phyloP scores from a whole-genome alignment of 2,113 vertebrate genomes.

The Malurus alboscapulatus region DNA sequence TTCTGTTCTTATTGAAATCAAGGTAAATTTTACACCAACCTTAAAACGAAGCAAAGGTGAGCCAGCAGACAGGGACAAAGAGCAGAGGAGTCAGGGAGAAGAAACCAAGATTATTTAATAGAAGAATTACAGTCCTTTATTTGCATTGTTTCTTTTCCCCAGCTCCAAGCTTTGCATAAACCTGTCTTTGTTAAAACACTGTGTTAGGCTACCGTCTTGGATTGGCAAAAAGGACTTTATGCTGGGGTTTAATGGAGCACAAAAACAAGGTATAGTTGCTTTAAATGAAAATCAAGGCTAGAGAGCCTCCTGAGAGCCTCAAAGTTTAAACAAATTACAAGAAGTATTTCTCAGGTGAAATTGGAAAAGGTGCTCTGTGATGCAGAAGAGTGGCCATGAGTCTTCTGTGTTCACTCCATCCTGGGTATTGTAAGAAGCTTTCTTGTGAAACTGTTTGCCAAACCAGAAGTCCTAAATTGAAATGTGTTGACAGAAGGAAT shows the following conservation, averaged over 20 bases:
- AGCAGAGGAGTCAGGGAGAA: neutral
- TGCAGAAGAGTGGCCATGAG: slow-evolving; percentile 54
- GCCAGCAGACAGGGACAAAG: neutral
- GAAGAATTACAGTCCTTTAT: neutral
- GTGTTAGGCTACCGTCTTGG: neutral
- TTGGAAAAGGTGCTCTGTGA: slow-evolving; percentile 50
- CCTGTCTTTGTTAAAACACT: neutral
- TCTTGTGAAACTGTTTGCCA: slow-evolving; percentile 68
- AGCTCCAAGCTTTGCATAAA: slow-evolving; percentile 18
- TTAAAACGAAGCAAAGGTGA: neutral
- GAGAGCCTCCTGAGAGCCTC: neutral
- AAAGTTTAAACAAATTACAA: slow-evolving; percentile 56
- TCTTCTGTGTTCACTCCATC: slow-evolving; percentile 40
- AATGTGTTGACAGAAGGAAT: slow-evolving; percentile 73
- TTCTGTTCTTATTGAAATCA: neutral
- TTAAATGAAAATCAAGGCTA: slow-evolving; percentile 19
- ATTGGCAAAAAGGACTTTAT: slow-evolving; percentile 1
- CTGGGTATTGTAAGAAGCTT: slow-evolving; percentile 55
- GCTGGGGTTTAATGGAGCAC: neutral
- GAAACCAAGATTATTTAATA: neutral
- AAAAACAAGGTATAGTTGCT: neutral
- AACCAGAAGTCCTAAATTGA: slow-evolving; percentile 65
- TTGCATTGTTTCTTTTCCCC: slow-evolving; percentile 8
- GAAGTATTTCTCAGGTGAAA: slow-evolving; percentile 45
- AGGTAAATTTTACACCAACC: neutral